These are phyloP conservation scores for Cosmopolites sordidus DNA, from an alignment of 2,888 invertebrate species.

Conservation along the genomic window DNA sequence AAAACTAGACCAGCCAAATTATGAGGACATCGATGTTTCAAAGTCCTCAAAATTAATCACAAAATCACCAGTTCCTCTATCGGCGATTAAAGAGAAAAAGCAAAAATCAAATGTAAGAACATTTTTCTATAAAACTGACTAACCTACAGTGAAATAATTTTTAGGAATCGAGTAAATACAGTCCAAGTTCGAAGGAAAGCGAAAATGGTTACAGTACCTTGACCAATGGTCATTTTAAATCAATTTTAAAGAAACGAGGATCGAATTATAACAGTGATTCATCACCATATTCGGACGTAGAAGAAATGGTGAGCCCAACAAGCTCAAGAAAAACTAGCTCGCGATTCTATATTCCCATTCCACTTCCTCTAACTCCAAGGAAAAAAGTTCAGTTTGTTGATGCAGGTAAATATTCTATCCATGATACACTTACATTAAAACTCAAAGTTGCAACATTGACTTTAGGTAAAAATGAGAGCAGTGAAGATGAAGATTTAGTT, in stretches of 20 bases:
- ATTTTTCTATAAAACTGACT: no score
- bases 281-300: constrained; percentile 35
- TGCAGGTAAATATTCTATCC: constrained; percentile 56
- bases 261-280: constrained; percentile 45
- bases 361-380: constrained; percentile 48
- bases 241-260: constrained; percentile 54
- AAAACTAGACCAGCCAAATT: constrained; percentile 31
- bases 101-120: not conserved
- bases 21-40: constrained; percentile 38
- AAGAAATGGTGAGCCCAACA: constrained; percentile 41
- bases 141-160: no score
- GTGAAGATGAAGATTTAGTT: constrained; percentile 20
- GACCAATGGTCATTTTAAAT: constrained; percentile 45
- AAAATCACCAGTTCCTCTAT: constrained; percentile 3
- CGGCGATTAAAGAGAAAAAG: constrained; percentile 8
- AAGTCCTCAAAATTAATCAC: constrained; percentile 23
- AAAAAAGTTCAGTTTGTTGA: constrained; percentile 71
- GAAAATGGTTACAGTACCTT: constrained; percentile 10
- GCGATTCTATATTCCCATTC: constrained; percentile 62
- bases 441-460: no score
- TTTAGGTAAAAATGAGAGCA: constrained; percentile 18
- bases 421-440: no score
- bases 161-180: no score
- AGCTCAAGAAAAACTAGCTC: constrained; percentile 47
- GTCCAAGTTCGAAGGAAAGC: not conserved